Conservation (phyloP, 1,140 invertebrate genomes). For the Sminthurides bifidus region DNA sequence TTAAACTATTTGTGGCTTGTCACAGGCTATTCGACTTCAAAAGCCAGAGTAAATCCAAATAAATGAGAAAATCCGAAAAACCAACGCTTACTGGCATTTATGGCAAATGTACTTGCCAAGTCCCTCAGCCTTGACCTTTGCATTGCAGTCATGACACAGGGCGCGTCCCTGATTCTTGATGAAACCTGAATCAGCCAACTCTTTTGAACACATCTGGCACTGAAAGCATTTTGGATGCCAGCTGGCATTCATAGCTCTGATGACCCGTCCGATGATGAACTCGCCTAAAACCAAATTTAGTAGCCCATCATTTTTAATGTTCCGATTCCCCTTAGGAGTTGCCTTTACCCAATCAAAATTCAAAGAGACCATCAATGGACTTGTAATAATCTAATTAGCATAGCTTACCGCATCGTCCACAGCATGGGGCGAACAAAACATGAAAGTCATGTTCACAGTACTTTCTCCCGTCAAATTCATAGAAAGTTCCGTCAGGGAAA, state of each 20-base stretch:
- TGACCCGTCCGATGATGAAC: slow-evolving; percentile 94
- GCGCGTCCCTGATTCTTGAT: slow-evolving; percentile 87
- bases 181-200: slow-evolving; percentile 92
- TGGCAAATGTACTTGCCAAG: slow-evolving; percentile 95
- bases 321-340: too few species aligned
- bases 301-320: too few species aligned
- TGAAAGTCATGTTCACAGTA: slow-evolving; percentile 99
- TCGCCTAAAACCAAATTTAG: slow-evolving; percentile 49
- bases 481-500: slow-evolving; percentile 96
- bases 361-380: too few species aligned
- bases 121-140: slow-evolving; percentile 85
- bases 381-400: too few species aligned
- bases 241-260: slow-evolving; percentile 97
- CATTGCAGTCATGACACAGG: slow-evolving; percentile 94
- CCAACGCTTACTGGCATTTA: slow-evolving; percentile 82
- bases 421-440: slow-evolving; percentile 94
- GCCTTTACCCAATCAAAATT: too few species aligned
- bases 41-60: too few species aligned
- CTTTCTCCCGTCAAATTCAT: slow-evolving; percentile 97
- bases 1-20: too few species aligned
- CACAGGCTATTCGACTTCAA: too few species aligned
- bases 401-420: slow-evolving; percentile 81
- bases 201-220: slow-evolving; percentile 81
- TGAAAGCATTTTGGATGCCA: slow-evolving; percentile 98
- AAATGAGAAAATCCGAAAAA: slow-evolving; percentile 4